phyloP scores from a whole-genome alignment of 2,797 vertebrate species.

The Gephyroberyx darwinii region DNA sequence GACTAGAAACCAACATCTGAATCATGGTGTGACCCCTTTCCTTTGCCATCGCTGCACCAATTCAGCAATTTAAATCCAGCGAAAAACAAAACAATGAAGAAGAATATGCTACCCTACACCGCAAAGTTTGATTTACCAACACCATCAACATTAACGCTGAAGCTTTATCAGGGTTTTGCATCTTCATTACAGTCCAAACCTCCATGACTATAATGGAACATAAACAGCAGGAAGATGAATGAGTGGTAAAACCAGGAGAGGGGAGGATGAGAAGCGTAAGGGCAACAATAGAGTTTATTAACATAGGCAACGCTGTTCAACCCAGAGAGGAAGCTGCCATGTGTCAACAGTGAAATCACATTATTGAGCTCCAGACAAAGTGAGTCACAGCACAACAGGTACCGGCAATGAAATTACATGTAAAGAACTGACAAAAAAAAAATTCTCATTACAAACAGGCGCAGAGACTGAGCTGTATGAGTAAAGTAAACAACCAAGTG shows the following conservation, averaged over 20 bases:
- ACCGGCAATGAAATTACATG: not conserved
- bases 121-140: not conserved
- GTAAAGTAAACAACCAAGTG: too few species aligned
- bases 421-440: not conserved
- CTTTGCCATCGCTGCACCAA: not conserved
- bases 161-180: not conserved
- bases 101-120: not conserved
- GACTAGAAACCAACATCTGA: not conserved
- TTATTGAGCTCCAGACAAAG: not conserved
- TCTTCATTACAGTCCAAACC: too few species aligned
- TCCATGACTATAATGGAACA: not conserved
- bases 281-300: not conserved
- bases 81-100: not conserved
- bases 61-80: too few species aligned
- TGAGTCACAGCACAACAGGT: not conserved
- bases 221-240: not conserved
- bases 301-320: conserved; percentile 7
- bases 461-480: not conserved
- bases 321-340: conserved; percentile 17
- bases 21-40: not conserved
- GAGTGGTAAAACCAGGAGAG: not conserved
- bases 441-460: not conserved
- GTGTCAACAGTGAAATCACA: conserved; percentile 13
- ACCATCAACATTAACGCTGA: too few species aligned
- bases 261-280: not conserved